A percentile compares a stretch with the other conserved stretches of the same genome.
These are phyloP conservation scores for Huso huso DNA, from an alignment of 2,797 vertebrate genomes.

Conservation along the genomic window DNA sequence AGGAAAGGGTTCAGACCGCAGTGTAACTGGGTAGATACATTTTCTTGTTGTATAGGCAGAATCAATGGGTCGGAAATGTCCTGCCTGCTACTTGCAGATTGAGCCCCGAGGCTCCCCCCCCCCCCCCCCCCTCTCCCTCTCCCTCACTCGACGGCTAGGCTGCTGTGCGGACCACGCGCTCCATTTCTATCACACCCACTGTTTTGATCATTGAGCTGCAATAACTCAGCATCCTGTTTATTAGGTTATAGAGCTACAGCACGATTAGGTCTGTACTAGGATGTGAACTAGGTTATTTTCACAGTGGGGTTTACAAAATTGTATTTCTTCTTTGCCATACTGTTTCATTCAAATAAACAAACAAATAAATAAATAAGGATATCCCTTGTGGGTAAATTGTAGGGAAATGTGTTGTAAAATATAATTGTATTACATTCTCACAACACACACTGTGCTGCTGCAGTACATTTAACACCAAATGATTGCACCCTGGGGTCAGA, in stretches of 20 bases:
- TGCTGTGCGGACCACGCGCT: constrained; percentile 70
- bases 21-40: neutral
- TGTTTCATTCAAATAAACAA: neutral
- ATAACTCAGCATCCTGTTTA: constrained; percentile 61
- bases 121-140: constrained; percentile 22
- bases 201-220: constrained; percentile 66
- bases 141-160: constrained; percentile 49
- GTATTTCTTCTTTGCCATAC: neutral
- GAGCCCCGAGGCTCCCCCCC: constrained; percentile 62
- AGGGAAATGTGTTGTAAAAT: no score
- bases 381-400: no score
- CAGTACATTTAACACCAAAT: no score
- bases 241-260: constrained; percentile 38
- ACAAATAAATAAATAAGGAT: neutral
- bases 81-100: constrained; percentile 54
- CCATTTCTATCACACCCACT: constrained; percentile 66
- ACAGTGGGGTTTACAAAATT: neutral
- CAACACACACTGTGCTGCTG: no score
- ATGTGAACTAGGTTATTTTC: neutral
- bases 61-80: constrained; percentile 78
- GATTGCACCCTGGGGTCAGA: no score
- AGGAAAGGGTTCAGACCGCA: neutral
- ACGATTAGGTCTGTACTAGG: constrained; percentile 3
- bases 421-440: no score
- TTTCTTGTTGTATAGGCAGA: constrained; percentile 72